These are phyloP conservation scores for Apis florea DNA, from an alignment of 1,140 invertebrate species.

Conservation along the genomic window DNA sequence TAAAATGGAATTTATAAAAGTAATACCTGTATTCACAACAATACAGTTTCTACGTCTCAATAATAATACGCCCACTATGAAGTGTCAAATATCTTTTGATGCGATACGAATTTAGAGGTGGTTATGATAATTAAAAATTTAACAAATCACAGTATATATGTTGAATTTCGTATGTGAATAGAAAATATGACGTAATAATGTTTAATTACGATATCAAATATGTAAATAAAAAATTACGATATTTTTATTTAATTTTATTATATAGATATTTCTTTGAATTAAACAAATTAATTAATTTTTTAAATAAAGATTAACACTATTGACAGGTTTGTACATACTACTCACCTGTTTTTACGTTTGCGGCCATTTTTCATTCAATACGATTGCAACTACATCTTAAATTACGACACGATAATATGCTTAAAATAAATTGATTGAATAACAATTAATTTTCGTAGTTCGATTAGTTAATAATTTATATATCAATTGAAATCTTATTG, in stretches of 20 bases:
- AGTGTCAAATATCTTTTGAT: slow-evolving; percentile 22
- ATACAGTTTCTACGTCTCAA: not conserved
- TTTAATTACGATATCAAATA: not conserved
- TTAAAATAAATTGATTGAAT: slow-evolving; percentile 19
- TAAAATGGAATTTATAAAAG: slow-evolving; percentile 10
- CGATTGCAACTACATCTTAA: slow-evolving; percentile 16
- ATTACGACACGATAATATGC: slow-evolving; percentile 1
- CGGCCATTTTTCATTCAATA: slow-evolving; percentile 71
- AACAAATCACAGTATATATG: not conserved
- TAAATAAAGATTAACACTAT: not conserved
- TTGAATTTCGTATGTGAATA: slow-evolving; percentile 5
- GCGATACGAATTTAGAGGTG: not conserved
- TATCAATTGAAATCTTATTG: not conserved
- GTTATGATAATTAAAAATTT: slow-evolving; percentile 13
- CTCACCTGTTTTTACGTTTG: slow-evolving; percentile 74
- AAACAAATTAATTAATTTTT: not conserved
- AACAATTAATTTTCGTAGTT: not conserved
- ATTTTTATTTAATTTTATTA: not conserved
- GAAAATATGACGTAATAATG: slow-evolving; percentile 20
- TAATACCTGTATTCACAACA: not conserved
- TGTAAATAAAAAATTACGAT: not conserved
- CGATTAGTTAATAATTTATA: not conserved
- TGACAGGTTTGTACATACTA: slow-evolving; percentile 41
- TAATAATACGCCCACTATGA: slow-evolving; percentile 33
- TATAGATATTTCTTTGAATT: not conserved